Base-by-base conservation (phyloP, 2,888 invertebrate species). In the Melanchra persicariae region DNA sequence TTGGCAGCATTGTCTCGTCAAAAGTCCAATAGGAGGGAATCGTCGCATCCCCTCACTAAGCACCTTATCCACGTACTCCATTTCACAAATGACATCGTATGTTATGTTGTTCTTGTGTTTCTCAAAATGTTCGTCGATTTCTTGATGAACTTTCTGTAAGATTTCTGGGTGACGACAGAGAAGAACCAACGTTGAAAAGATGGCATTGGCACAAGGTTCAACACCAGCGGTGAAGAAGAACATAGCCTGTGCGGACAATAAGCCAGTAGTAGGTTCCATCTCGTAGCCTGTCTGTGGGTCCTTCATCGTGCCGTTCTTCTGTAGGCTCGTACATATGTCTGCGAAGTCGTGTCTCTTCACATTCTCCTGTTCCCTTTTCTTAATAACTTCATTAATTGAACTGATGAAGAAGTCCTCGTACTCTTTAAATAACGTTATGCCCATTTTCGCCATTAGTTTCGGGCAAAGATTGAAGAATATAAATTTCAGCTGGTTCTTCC, bases 1-100 rank as follows among this genome's bases (percentile, higher is more conserved):
- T 8, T 86, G 75, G 2, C 87, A 77, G 67, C 92, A 93, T 66
- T 85, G 67, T 74, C 93, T 87, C 0, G 84, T 78, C n/a, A 91
- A 64, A 43, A 85, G 83, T 0, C 90, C 92, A 55, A 93, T 89
- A 0, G 93, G 91, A 15, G 94, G 92, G 79, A 91, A 86, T 68
- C 90, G 79, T 66, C 94, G 87, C 69, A 93, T 63, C 1, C 87
- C 79, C 73, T 94, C 92, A 65, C 82, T 87, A 5, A 88, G 3
- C 1, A 91, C 91, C 83, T 89, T 89, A 63, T 93, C 92, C 26
- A 93, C 64, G 77, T 93, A 93, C 57, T 90, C 83, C 90, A 93
- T 89, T 61, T 88, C 87, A 30, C 61, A 57, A 12, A 93, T 72
- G 0, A 80, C 75, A 1, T 93, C 84, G 19, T 73, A 84, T 1